Conservation (phyloP, 2,113 vertebrate genomes). For the Pantherophis guttatus region DNA sequence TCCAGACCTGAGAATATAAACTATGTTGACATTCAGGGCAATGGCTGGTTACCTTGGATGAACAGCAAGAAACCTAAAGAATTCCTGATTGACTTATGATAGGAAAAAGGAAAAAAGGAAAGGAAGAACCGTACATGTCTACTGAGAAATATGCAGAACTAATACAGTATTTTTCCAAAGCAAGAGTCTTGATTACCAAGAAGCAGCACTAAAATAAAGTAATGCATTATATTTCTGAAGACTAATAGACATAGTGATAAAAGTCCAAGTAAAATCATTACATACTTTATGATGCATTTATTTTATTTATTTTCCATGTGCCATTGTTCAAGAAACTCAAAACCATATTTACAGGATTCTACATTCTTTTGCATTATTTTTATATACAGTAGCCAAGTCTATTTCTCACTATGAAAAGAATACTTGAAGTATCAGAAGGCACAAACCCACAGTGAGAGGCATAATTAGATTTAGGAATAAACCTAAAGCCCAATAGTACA, state of each 20-base stretch:
- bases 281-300: background rate
- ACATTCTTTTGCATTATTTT: background rate
- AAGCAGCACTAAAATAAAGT: background rate
- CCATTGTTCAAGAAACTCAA: background rate
- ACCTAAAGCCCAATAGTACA: background rate
- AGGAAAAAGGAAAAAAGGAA: background rate
- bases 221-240: background rate
- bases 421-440: background rate
- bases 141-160: background rate
- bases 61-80: background rate
- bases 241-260: background rate
- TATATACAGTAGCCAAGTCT: background rate
- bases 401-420: background rate
- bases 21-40: background rate
- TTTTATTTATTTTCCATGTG: background rate
- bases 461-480: slow-evolving; percentile 26
- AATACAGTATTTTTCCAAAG: background rate
- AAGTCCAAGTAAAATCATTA: background rate
- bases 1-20: background rate
- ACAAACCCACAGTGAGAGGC: slow-evolving; percentile 23
- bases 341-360: background rate
- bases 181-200: background rate
- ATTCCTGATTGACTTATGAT: too few relatives aligned
- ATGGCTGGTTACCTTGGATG: background rate
- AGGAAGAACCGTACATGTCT: background rate